Percentiles rank a stretch among this genome's conserved stretches.
phyloP scores from a whole-genome alignment of 2,113 vertebrate species.

The Pogona vitticeps region DNA sequence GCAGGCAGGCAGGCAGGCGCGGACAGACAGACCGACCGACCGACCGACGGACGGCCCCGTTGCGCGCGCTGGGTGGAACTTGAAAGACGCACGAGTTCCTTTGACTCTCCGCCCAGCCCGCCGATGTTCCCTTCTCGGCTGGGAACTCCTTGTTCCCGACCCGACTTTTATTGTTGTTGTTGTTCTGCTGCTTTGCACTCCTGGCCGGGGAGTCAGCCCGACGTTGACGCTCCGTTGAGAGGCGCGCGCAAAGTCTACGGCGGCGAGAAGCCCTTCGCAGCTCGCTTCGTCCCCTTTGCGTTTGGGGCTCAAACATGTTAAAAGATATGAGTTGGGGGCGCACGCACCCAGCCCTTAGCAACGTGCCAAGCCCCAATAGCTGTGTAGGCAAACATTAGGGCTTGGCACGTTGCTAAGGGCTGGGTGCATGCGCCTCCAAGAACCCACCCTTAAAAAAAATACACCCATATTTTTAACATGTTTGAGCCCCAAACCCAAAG shows the following conservation, averaged over 20 bases:
- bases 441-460: too few species aligned
- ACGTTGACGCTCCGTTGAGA: not conserved
- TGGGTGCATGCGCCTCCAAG: too few species aligned
- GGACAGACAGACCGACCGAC: too few species aligned
- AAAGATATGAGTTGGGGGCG: too few species aligned
- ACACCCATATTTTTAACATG: too few species aligned
- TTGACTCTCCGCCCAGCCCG: conserved; percentile 14
- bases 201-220: not conserved
- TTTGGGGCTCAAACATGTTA: too few species aligned
- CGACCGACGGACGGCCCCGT: not conserved
- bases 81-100: not conserved
- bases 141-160: conserved; percentile 28
- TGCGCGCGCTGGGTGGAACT: not conserved
- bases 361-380: too few species aligned
- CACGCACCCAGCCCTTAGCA: too few species aligned
- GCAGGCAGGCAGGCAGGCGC: not conserved
- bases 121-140: not conserved
- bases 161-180: conserved; percentile 22
- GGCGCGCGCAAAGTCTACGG: not conserved
- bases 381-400: too few species aligned
- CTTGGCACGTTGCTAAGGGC: too few species aligned
- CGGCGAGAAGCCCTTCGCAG: not conserved
- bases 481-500: not conserved
- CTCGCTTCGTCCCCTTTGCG: too few species aligned
- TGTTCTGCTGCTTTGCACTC: not conserved